Conservation (phyloP, 2,888 invertebrate genomes). For the Agriopis leucophaearia region DNA sequence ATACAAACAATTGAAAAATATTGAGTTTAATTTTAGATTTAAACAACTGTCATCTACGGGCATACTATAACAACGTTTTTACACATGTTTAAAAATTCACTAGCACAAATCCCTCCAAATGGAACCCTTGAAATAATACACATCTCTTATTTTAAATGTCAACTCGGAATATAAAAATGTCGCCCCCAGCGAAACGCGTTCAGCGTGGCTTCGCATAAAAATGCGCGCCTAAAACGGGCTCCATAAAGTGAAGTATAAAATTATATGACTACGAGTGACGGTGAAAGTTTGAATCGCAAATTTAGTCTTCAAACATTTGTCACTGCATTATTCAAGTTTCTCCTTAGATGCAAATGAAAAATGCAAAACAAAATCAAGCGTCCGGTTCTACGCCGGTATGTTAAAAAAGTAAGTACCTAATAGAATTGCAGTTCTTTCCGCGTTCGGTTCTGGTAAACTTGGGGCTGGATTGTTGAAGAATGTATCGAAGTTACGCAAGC, state of each 20-base stretch:
- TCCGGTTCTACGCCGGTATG: constrained; percentile 49
- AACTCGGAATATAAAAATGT: constrained; percentile 38
- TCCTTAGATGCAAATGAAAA: constrained; percentile 50
- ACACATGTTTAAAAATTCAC: constrained; percentile 4
- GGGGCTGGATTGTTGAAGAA: constrained; percentile 44
- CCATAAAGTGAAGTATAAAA: constrained; percentile 49
- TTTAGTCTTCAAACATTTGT: constrained; percentile 56
- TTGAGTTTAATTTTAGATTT: too few relatives aligned
- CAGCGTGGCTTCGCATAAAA: constrained; percentile 45
- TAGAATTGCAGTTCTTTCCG: constrained; percentile 24
- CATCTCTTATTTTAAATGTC: constrained; percentile 39
- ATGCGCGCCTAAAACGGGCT: constrained; percentile 41
- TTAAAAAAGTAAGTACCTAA: constrained; percentile 23
- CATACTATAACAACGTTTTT: too few relatives aligned
- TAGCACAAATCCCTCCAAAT: constrained; percentile 19
- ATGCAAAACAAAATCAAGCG: constrained; percentile 54
- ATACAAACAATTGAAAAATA: too few relatives aligned
- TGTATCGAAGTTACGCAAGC: constrained; percentile 52
- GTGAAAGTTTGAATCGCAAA: constrained; percentile 51
- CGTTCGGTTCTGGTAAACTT: constrained; percentile 42
- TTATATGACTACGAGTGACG: constrained; percentile 46
- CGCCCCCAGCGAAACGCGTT: constrained; percentile 36
- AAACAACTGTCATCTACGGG: too few relatives aligned
- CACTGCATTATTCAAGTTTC: constrained; percentile 60
- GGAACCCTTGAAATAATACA: constrained; percentile 9